phyloP scores from a whole-genome alignment of 2,888 invertebrate genomes.

The Parasteatoda lunata region DNA sequence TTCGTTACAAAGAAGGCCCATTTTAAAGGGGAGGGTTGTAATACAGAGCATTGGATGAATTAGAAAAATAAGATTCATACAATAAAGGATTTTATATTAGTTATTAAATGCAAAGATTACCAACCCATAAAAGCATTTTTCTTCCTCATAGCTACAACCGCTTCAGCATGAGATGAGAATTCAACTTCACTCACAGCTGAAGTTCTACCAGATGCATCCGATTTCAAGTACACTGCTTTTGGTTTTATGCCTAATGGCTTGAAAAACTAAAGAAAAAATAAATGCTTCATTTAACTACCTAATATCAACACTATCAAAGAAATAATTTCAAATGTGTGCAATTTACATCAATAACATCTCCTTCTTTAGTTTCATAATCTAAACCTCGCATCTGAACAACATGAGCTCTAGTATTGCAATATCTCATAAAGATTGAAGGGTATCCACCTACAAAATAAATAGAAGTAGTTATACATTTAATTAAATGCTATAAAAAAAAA shows the following conservation, averaged over 20 bases:
- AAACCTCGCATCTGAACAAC: slow-evolving; percentile 60
- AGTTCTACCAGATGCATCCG: slow-evolving; percentile 45
- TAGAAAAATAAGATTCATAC: no score
- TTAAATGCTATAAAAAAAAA: no score
- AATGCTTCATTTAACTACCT: background rate
- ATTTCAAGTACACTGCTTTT: slow-evolving; percentile 36
- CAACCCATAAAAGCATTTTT: slow-evolving; percentile 63
- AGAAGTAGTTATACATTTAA: no score
- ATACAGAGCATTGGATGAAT: no score
- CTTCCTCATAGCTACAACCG: slow-evolving; percentile 61
- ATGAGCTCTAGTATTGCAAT: slow-evolving; percentile 9
- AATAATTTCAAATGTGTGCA: background rate
- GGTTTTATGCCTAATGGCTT: slow-evolving; percentile 54
- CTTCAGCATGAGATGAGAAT: slow-evolving; percentile 59
- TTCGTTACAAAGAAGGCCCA: no score
- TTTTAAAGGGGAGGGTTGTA: no score
- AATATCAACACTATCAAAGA: no score
- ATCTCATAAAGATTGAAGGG: background rate
- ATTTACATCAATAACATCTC: slow-evolving; percentile 50
- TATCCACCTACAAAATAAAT: background rate
- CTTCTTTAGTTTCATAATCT: slow-evolving; percentile 54
- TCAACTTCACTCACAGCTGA: slow-evolving; percentile 49
- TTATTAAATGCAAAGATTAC: background rate
- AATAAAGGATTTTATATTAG: no score
- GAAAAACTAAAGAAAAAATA: slow-evolving; percentile 46